A percentile compares a stretch with the other conserved stretches of the same genome.
Evolutionary conservation across 2,797 vertebrate genomes (phyloP).

Genomic region (Chelon labrosus): DNA sequence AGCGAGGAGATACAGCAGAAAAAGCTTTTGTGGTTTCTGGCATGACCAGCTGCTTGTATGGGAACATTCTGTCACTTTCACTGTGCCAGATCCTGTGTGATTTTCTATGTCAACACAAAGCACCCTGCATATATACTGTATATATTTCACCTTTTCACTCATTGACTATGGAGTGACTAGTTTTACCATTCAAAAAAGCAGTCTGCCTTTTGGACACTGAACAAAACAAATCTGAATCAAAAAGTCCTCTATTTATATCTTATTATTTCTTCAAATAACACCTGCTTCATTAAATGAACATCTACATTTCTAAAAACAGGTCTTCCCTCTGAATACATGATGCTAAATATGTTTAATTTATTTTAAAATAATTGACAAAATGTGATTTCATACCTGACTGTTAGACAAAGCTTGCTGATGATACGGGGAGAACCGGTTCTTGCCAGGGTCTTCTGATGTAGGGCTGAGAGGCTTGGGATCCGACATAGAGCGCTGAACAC

Average conservation of each 20-base stretch:
- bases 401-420: constrained; percentile 92
- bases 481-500: constrained; percentile 97
- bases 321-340: not conserved
- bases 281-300: not conserved
- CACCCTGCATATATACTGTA: not conserved
- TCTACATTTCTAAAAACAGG: constrained; percentile 1
- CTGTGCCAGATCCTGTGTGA: constrained; percentile 65
- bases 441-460: constrained; percentile 94
- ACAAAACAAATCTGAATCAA: not conserved
- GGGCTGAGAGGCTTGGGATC: constrained; percentile 99
- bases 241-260: not conserved
- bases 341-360: not conserved
- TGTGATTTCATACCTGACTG: constrained; percentile 90
- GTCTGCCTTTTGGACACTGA: not conserved
- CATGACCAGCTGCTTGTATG: constrained; percentile 71
- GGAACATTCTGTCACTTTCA: constrained; percentile 75
- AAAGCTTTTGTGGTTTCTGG: constrained; percentile 64
- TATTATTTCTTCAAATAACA: not conserved
- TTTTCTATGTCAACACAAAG: constrained; percentile 45
- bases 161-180: not conserved
- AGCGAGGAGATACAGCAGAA: constrained; percentile 5
- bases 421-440: constrained; percentile 95
- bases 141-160: not conserved
- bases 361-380: constrained; percentile 12
- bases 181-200: not conserved